Conservation (phyloP, 2,888 invertebrate genomes). For the Horisme vitalbata region DNA sequence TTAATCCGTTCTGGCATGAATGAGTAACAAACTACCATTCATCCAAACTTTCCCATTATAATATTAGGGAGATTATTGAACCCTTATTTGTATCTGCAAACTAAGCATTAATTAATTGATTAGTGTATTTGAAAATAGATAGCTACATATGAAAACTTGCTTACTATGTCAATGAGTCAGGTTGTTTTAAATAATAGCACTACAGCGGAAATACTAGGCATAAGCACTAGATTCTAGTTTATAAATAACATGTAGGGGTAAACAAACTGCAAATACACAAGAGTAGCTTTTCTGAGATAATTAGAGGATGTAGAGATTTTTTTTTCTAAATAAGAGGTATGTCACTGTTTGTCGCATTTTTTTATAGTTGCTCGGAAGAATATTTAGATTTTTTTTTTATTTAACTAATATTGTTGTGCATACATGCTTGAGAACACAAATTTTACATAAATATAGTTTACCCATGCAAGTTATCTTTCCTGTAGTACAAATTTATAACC, state of each 20-base stretch:
- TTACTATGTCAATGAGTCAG: conserved; percentile 9
- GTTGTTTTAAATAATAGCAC: conserved; percentile 29
- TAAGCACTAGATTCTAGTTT: conserved; percentile 24
- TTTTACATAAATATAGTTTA: too few species aligned
- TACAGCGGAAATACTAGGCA: conserved; percentile 29
- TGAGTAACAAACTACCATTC: too few species aligned
- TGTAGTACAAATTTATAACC: too few species aligned
- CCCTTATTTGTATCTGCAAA: too few species aligned
- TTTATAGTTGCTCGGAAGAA: background rate
- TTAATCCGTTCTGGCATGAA: too few species aligned
- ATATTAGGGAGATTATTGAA: too few species aligned
- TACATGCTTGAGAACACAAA: too few species aligned
- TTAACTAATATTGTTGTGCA: too few species aligned
- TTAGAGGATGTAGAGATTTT: conserved; percentile 16
- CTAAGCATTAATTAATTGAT: too few species aligned
- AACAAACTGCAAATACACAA: conserved; percentile 7
- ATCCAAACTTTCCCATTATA: too few species aligned
- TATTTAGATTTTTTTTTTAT: background rate
- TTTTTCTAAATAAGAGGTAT: conserved; percentile 4
- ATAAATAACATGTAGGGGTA: conserved; percentile 15
- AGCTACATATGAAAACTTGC: conserved; percentile 1
- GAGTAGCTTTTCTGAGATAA: conserved; percentile 12
- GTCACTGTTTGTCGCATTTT: conserved; percentile 1
- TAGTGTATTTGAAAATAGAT: too few species aligned
- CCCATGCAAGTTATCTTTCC: too few species aligned